Base-by-base conservation (phyloP, 1,140 invertebrate species). In the Lethrus apterus region DNA sequence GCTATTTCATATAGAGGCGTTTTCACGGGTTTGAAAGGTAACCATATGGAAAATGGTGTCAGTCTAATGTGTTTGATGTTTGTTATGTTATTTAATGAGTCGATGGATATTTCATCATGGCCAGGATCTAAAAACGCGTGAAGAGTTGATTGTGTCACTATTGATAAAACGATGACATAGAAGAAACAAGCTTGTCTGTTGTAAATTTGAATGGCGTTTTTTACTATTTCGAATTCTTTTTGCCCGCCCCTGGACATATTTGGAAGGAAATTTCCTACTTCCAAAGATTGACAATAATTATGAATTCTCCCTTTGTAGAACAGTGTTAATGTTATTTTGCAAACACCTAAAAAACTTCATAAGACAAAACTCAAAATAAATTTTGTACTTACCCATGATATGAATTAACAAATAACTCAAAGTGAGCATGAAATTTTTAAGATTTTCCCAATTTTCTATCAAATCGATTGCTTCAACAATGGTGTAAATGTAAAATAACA, bases 1-100 rank as follows among this genome's bases (percentile, higher is more conserved):
- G 19, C 26, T 10, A 46, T 20, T 35, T 48, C 51, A 11, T 49
- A 52, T 9, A 19, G 11, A 14, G 51, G 51, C 26, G 41, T 38
- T 14, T 44, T 24, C 3, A 34, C 40, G 4, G 33, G 31, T 14
- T 49, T 38, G 14, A 52, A 44, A 2, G 46, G 41, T 18, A 52
- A 9, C 41, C 34, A 49, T 29, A 18, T 40, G 9, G 15, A 32
- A 23, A 36, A 52, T 4, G 50, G 50, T 31, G 48, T 23, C 14
- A 31, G 15, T 38, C 41, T 47, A 13, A 20, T 42, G 11, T 36
- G 35, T 13, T 42, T 34, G 4, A 31, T 18, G 8, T 24, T 8
- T 8, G 50, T 51, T 2, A 20, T 15, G 18, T 51, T 51, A n/a
- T 11, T 20, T 4, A 11, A 2, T 13, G 17, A 3, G 26, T 35